These are phyloP conservation scores for Melanotaenia nigrans DNA, from an alignment of 2,797 vertebrate species.

Conservation along the genomic window DNA sequence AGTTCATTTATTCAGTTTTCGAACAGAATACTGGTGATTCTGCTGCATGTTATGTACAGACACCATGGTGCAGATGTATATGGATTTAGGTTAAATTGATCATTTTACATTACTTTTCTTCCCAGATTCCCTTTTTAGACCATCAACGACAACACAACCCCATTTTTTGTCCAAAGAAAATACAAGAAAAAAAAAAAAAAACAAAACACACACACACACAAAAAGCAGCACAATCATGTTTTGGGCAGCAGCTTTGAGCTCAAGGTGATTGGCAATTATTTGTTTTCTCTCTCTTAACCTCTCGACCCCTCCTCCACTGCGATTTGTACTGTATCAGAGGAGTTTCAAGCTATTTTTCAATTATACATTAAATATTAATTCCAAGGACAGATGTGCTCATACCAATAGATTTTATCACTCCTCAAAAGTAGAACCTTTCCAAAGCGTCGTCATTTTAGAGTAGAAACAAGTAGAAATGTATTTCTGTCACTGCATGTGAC, in stretches of 20 bases:
- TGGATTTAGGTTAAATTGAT: no score
- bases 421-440: constrained; percentile 10
- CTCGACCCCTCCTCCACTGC: constrained; percentile 30
- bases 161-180: background rate
- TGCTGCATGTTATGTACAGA: no score
- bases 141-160: background rate
- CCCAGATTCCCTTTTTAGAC: background rate
- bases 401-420: background rate
- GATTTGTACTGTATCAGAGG: constrained; percentile 23
- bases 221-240: constrained; percentile 1
- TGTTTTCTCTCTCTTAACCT: constrained; percentile 45
- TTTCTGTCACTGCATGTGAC: constrained; percentile 33
- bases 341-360: constrained; percentile 53
- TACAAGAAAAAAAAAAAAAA: background rate
- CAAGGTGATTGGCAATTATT: constrained; percentile 41
- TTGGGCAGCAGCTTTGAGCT: constrained; percentile 34
- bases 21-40: no score
- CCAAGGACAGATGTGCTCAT: constrained; percentile 21
- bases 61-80: no score
- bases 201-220: background rate
- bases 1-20: no score
- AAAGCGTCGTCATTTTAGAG: constrained; percentile 38
- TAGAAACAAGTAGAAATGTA: constrained; percentile 35
- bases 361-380: constrained; percentile 42
- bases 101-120: no score